phyloP scores from a whole-genome alignment of 2,888 invertebrate species.

The Aelia acuminata region DNA sequence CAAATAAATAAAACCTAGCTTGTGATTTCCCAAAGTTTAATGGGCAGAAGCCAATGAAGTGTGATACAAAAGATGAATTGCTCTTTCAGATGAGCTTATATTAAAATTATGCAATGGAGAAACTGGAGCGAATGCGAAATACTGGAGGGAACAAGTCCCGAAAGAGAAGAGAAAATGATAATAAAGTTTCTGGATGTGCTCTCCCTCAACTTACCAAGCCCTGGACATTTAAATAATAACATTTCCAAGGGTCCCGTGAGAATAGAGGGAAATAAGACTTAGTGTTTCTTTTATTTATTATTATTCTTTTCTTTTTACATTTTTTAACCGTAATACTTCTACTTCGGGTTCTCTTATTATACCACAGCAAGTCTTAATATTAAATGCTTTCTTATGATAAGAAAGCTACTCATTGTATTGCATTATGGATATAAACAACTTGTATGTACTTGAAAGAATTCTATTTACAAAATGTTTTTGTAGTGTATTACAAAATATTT shows the following conservation, averaged over 20 bases:
- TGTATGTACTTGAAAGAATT: neutral
- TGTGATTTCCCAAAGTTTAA: too few relatives aligned
- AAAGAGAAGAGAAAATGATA: neutral
- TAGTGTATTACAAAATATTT: too few relatives aligned
- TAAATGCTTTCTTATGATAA: neutral
- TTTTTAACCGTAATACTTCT: neutral
- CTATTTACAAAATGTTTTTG: neutral
- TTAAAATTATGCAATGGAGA: neutral
- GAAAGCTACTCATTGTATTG: neutral
- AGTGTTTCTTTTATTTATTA: neutral
- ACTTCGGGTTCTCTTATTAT: neutral
- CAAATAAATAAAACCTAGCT: too few relatives aligned
- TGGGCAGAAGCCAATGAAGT: too few relatives aligned
- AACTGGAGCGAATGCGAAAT: neutral
- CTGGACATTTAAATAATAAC: conserved; percentile 11
- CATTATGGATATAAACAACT: neutral
- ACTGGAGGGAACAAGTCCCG: neutral
- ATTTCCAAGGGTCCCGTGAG: neutral
- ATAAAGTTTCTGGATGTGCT: neutral
- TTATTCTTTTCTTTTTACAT: neutral
- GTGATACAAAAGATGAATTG: neutral
- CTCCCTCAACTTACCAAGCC: neutral
- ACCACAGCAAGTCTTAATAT: neutral
- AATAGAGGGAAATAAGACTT: neutral
- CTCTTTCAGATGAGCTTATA: neutral